Percentiles rank a stretch among this genome's conserved stretches.
These are phyloP conservation scores for Corbicula japonica DNA, from an alignment of 2,888 invertebrate genomes.

Conservation along the genomic window DNA sequence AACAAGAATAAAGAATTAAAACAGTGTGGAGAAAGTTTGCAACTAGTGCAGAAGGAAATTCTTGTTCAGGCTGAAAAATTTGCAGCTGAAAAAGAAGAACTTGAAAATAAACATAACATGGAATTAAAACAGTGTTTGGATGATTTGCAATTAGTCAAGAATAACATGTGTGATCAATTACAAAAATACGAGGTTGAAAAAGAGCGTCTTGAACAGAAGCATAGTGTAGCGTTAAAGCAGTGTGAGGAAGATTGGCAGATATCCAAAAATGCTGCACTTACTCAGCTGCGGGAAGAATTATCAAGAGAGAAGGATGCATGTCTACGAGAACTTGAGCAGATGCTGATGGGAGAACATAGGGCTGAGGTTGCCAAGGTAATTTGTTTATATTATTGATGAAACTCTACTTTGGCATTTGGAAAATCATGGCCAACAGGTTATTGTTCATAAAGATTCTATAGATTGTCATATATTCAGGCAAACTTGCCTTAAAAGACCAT, in stretches of 20 bases:
- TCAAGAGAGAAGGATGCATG: constrained; percentile 42
- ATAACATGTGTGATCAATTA: constrained; percentile 4
- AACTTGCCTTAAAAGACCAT: too few species aligned
- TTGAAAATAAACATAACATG: constrained; percentile 46
- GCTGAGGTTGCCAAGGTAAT: constrained; percentile 33
- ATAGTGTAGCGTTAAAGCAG: constrained; percentile 44
- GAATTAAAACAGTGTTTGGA: constrained; percentile 55
- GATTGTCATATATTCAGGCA: too few species aligned
- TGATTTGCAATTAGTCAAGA: constrained; percentile 49
- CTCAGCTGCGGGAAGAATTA: constrained; percentile 46
- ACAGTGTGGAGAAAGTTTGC: neutral
- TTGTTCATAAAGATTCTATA: too few species aligned
- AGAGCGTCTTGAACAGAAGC: constrained; percentile 41
- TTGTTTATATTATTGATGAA: neutral
- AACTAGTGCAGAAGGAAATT: constrained; percentile 11
- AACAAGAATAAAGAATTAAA: neutral
- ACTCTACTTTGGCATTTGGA: neutral
- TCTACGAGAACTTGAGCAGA: constrained; percentile 38
- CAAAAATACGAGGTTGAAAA: constrained; percentile 27
- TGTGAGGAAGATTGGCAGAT: constrained; percentile 57
- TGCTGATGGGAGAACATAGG: constrained; percentile 40
- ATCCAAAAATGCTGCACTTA: constrained; percentile 48
- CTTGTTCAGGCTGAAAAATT: constrained; percentile 12
- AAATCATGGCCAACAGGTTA: too few species aligned
- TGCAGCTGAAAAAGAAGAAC: constrained; percentile 27